Base-by-base conservation (phyloP, 2,888 invertebrate genomes). In the Boloria euphrosyne region DNA sequence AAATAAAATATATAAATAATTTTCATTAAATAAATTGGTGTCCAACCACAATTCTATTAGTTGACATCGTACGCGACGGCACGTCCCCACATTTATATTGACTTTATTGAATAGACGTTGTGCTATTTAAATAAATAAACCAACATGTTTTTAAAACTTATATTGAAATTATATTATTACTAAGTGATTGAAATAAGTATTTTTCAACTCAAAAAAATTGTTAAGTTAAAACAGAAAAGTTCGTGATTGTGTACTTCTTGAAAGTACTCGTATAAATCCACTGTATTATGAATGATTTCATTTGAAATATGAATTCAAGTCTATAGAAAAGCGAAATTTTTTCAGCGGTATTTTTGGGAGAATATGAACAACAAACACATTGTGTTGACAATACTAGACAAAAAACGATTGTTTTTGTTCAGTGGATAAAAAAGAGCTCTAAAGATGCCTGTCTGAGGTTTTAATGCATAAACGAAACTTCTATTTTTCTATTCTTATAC, bases 51-150 rank as follows among this genome's bases (percentile, higher is more conserved):
- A 47, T 57, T 44, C 55, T 64, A 64, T 57, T 64, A 55, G 63
- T 13, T 13, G 22, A 16, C 46, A 64, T 64, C 63, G 50, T 17
- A 57, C 57, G 63, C 55, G 57, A 55, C 50, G 22, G 55, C 63
- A 64, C 63, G 63, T 64, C 44, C 50, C 31, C 59, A 38, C 59
- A 50, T 64, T 57, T 50, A 50, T 51, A 58, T 64, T 44, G 44
- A 63, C 44, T 55, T 51, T 57, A 64, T 57, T 64, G 63, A 64
- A 57, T 50, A 64, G 50, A 44, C 50, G 14, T 43, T 38, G 50
- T 38, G 31, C 44, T 50, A 57, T 51, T 57, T 51, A 27, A 43
- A 64, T 50, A 64, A 64, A 64, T 54, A 63, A 44, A 31, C 27
- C 50, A 22, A 46, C 13, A 50, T 51, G 17, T 50, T 50, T 38